phyloP scores from a whole-genome alignment of 2,113 vertebrate species.

The Ellobius talpinus region DNA sequence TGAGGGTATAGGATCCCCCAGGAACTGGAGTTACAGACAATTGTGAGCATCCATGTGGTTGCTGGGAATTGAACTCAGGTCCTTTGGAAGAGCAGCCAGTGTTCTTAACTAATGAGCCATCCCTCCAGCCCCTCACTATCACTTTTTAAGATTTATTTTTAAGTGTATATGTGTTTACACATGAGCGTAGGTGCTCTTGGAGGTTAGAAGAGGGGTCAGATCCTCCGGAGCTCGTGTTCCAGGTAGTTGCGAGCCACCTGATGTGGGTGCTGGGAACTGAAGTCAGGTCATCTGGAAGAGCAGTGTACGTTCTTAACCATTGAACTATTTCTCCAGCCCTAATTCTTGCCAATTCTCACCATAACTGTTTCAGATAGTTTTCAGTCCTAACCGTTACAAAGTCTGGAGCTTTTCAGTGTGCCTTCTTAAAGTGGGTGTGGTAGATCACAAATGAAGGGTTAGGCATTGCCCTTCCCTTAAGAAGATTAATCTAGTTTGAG shows the following conservation, averaged over 20 bases:
- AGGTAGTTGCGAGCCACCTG: not conserved
- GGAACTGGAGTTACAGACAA: not conserved
- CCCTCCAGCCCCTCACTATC: not conserved
- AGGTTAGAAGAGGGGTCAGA: not conserved
- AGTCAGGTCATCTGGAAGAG: not conserved
- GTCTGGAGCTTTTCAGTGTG: not conserved
- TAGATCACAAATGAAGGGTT: not conserved
- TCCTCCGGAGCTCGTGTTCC: not conserved
- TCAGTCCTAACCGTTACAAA: not conserved
- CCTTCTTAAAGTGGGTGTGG: not conserved
- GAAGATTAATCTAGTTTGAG: conserved; percentile 54
- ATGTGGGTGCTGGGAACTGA: not conserved
- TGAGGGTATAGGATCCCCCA: not conserved
- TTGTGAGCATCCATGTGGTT: not conserved
- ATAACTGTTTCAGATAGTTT: conserved; percentile 1
- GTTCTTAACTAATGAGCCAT: not conserved
- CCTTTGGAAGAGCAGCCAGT: not conserved
- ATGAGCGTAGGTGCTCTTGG: not conserved
- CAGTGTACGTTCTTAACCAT: not conserved
- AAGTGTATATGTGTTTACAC: not conserved
- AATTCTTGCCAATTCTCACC: not conserved
- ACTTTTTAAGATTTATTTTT: not conserved
- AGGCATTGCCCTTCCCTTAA: conserved; percentile 56
- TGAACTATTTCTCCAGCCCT: not conserved
- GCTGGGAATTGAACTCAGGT: not conserved